Conservation (phyloP, 2,797 vertebrate genomes). For the Pangasius mekongensis region DNA sequence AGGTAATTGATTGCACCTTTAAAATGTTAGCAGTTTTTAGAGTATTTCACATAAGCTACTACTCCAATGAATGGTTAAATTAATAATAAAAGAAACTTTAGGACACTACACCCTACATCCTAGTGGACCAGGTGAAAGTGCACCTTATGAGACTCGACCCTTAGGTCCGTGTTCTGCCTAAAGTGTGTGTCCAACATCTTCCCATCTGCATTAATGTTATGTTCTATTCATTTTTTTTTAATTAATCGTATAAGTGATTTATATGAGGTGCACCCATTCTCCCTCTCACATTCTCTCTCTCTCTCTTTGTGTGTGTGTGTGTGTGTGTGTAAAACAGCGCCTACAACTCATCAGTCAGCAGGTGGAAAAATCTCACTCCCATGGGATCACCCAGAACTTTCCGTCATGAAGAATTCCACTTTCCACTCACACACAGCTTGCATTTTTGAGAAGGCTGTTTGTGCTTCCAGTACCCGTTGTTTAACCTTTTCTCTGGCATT, state of each 20-base stretch:
- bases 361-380: constrained; percentile 37
- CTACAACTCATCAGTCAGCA: constrained; percentile 42
- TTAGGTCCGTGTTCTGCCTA: not conserved
- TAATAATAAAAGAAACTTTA: not conserved
- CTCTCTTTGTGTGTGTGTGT: constrained; percentile 9
- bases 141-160: not conserved
- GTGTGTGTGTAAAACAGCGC: not conserved
- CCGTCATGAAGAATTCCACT: constrained; percentile 16
- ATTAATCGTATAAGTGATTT: not conserved
- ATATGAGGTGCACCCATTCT: not conserved
- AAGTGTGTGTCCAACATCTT: not conserved
- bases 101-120: not conserved
- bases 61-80: not conserved
- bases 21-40: not conserved
- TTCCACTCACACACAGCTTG: constrained; percentile 12
- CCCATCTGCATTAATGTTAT: not conserved
- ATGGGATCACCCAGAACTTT: constrained; percentile 31
- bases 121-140: not conserved
- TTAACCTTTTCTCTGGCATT: not conserved
- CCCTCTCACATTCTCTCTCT: not conserved
- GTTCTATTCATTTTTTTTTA: not conserved
- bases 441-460: constrained; percentile 19
- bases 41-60: not conserved
- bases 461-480: not conserved
- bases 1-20: not conserved